phyloP scores from a whole-genome alignment of 2,888 invertebrate species.

The Protula sp. region DNA sequence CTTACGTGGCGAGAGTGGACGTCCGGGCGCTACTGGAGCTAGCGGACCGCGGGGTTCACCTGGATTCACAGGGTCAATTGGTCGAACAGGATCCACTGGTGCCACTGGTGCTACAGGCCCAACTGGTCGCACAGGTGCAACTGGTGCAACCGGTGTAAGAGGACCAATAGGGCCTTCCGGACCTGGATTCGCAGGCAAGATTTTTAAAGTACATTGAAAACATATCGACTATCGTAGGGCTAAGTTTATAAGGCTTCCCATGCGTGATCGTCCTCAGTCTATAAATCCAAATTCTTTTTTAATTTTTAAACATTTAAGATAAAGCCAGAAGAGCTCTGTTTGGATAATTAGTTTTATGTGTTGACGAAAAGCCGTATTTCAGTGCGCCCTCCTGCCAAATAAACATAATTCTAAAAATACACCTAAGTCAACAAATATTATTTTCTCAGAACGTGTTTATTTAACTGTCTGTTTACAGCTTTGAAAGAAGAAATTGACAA shows the following conservation, averaged over 20 bases:
- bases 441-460: no score
- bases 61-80: not conserved
- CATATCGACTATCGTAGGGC: not conserved
- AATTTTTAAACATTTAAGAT: no score
- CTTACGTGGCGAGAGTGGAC: not conserved
- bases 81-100: not conserved
- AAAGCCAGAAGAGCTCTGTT: no score
- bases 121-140: not conserved
- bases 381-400: no score
- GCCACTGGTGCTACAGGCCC: constrained; percentile 2
- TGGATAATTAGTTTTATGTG: no score
- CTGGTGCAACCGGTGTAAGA: not conserved
- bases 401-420: no score
- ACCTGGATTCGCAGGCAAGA: constrained; percentile 2
- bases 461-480: not conserved
- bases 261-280: no score
- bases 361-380: no score
- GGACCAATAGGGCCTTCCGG: not conserved
- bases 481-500: not conserved
- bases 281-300: no score
- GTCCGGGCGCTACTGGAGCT: constrained; percentile 5
- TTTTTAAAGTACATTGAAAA: not conserved
- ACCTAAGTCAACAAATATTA: no score
- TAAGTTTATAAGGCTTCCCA: no score
- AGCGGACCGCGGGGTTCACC: no score